Evolutionary conservation across 1,140 invertebrate species (phyloP), one percentile per base, ranked within the genome.

Genomic region (Ips typographus): DNA sequence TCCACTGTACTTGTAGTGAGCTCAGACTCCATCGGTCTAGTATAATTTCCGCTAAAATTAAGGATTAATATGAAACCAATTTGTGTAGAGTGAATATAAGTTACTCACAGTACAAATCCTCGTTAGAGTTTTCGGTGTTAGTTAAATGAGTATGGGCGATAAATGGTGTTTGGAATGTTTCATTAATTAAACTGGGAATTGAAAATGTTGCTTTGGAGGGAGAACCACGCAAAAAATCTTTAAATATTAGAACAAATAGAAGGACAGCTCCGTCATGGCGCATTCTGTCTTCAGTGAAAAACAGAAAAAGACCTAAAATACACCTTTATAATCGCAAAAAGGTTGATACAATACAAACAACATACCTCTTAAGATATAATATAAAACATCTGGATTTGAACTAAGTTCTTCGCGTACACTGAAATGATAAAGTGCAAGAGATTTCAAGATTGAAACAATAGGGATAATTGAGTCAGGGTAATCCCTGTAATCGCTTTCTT

Each of bases 401-500:
- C 84, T 83, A 6, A 89, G 75, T 53, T 80, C 79, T 47, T 86
- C 83, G 51, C 88, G 80, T 66, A 84, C 78, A 36, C 77, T 78
- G 40, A 79, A 49, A 72, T 82, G 82, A 70, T 80, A 78, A 22
- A 81, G 82, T 53, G 82, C 83, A 4, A 89, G 73, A 62, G 84
- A 82, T 79, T 88, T 88, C 47, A 90, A 72, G 67, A 88, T 83
- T 3, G 82, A 82, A 43, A 89, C 77, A 72, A 86, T 84, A 49
- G 87, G 85, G 56, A 89, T 82, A 1, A 86, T 84, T 56, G 86
- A 88, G 75, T 90, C 88, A 1, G 88, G 85, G 79, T 88, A 89
- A 73, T 86, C 83, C 2, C 82, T 75, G 73, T 82, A 88, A 74
- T 89, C 85, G 40, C 84, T 83, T 58, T 88, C 85, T 68, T 82